Evolutionary conservation across 2,888 invertebrate species (phyloP).

Genomic region (Dynastes grantii): DNA sequence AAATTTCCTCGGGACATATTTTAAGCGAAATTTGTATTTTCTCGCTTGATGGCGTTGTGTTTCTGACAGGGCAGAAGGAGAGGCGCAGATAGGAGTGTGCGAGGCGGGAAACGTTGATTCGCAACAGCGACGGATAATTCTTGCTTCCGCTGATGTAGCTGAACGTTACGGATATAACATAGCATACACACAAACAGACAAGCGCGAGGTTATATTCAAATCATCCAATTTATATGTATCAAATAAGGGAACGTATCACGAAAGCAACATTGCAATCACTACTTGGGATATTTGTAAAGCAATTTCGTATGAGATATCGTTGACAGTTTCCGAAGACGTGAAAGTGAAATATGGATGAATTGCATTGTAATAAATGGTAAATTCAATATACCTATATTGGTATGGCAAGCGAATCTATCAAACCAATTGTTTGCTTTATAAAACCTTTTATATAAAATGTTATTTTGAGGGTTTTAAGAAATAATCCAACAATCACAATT

Average conservation of each 20-base stretch:
- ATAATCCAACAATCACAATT: too few relatives aligned
- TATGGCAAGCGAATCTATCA: too few relatives aligned
- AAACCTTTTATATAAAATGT: too few relatives aligned
- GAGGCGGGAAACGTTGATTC: slow-evolving; percentile 11
- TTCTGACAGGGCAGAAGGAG: slow-evolving; percentile 17
- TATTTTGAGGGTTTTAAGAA: too few relatives aligned
- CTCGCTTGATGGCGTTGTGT: slow-evolving; percentile 14
- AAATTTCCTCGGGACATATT: slow-evolving; percentile 34
- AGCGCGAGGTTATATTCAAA: slow-evolving; percentile 26
- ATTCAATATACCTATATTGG: too few relatives aligned
- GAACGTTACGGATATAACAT: not conserved
- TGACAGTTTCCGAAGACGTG: too few relatives aligned
- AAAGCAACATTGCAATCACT: slow-evolving; percentile 10
- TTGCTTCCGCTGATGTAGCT: not conserved
- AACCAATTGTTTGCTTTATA: too few relatives aligned
- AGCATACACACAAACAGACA: not conserved
- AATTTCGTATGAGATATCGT: not conserved
- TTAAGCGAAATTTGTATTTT: slow-evolving; percentile 41
- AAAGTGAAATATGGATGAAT: too few relatives aligned
- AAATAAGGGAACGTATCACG: not conserved
- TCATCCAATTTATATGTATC: slow-evolving; percentile 38
- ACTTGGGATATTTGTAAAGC: slow-evolving; percentile 10
- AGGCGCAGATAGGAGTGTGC: not conserved
- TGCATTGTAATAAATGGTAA: too few relatives aligned
- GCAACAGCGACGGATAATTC: slow-evolving; percentile 27